Evolutionary conservation across 2,113 vertebrate genomes (phyloP), one percentile per base, ranked within the genome.

Genomic region (Alectura lathami): DNA sequence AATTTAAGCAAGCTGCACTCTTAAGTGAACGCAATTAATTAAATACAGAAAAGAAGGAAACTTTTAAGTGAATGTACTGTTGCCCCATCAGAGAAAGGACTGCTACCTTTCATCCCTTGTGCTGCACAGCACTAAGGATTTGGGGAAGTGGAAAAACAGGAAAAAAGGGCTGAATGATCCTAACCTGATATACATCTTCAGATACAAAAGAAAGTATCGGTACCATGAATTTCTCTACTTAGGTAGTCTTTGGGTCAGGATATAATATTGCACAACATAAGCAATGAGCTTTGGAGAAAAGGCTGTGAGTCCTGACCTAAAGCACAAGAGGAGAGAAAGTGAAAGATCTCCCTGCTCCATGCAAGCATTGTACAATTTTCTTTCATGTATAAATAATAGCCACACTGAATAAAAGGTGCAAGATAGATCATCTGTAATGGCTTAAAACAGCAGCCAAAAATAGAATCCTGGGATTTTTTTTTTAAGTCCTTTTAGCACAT

Each of bases 301-400:
- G 45, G n/a, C 32, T 86, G 27, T 2, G 2, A 57, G 22, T 45
- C 17, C 40, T 89, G 89, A 91, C 72, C 36, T 79, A 56, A 86
- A 88, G 47, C 26, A 95, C 32, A 73, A 50, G 43, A 90, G 8
- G 21, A 75, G 8, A 60, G 45, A 82, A 86, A 77, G 30, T 29
- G 81, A 67, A 83, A 81, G 45, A 91, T 70, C 13, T 11, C 13
- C 12, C 6, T 6, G 6, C 45, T 50, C 34, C 47, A 54, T 40
- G 3, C 32, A 88, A 93, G 43, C 11, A 21, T 48, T 29, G 38
- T 72, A 85, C 63, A 93, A 69, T 89, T 85, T 93, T 93, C 40
- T 93, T 86, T 94, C 72, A 86, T 92, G 77, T 90, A 89, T 89
- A 96, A 95, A 74, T 93, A 93, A 95, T 94, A 92, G 29, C 36